Evolutionary conservation across 2,113 vertebrate genomes (phyloP), one percentile per base, ranked within the genome.

Genomic region (Craseonycteris thonglongyai): DNA sequence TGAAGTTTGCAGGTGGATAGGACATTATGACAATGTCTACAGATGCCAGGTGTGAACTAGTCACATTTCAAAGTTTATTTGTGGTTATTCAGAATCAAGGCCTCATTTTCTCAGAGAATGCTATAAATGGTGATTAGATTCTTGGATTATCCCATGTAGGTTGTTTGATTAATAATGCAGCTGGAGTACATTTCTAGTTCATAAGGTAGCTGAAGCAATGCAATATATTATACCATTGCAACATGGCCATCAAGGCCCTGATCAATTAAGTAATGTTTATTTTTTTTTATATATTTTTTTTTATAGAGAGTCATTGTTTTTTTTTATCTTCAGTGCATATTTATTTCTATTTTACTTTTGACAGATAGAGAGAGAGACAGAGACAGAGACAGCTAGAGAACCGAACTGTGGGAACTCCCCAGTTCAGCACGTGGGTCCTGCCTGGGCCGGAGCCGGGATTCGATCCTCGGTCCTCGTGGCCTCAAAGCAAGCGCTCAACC

Each of bases 21-120:
- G 51, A 69, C 82, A 82, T 76, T 45, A 51, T 0, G 0, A 7
- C 42, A 92, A 30, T 74, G 30, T 88, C 78, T 95, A 28, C 13
- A 74, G n/a, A 11, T 30, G 89, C 58, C 86, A 74, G 19, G 88
- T 78, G 19, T 79, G 72, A 92, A 40, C 38, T 26, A 86, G 33
- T 83, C 21, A 79, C 2, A 3, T 88, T 90, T 65, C 42, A 38
- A 56, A 91, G 15, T 71, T 69, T 38, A 30, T 92, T 61, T 82
- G 65, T 71, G 54, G 47, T 86, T 95, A 33, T 93, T 91, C 95
- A 38, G 66, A 95, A 85, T 19, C 24, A 16, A 85, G 30, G 35
- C n/a, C 47, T 95, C 54, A 28, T 58, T 94, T 91, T 90, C 51
- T 54, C 54, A 69, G 51, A 74, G 92, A 78, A 28, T 38, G n/a